These are phyloP conservation scores for Allophyes oxyacanthae DNA, from an alignment of 2,888 invertebrate genomes.

Conservation along the genomic window DNA sequence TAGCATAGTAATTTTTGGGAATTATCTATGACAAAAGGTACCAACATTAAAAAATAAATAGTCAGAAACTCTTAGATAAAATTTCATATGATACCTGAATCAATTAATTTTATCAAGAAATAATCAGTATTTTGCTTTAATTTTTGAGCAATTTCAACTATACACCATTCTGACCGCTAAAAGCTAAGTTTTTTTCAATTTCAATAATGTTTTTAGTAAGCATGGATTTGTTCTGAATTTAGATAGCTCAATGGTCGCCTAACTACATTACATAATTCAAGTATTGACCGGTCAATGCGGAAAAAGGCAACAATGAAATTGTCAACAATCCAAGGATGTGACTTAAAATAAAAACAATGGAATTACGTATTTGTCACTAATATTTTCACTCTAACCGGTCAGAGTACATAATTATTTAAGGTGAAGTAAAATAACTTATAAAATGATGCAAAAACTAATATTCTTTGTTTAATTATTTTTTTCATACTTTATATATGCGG, in stretches of 20 bases:
- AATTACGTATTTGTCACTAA: slow-evolving; percentile 9
- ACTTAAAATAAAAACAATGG: slow-evolving; percentile 2
- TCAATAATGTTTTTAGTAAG: background rate
- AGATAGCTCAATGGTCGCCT: background rate
- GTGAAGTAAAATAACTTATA: background rate
- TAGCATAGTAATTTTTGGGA: slow-evolving; percentile 7
- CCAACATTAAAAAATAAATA: background rate
- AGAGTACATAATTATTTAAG: background rate
- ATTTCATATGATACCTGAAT: slow-evolving; percentile 16
- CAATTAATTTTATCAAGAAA: slow-evolving; percentile 28
- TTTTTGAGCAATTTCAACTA: slow-evolving; percentile 58
- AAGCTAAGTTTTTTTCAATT: slow-evolving; percentile 3
- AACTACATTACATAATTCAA: background rate
- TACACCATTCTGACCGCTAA: slow-evolving; percentile 48
- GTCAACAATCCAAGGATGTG: no score
- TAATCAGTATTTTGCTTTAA: slow-evolving; percentile 34
- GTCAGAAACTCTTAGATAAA: background rate
- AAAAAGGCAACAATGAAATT: slow-evolving; percentile 2
- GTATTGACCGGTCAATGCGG: slow-evolving; percentile 3
- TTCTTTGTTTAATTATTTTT: background rate
- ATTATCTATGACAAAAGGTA: slow-evolving; percentile 11
- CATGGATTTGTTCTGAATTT: slow-evolving; percentile 1
- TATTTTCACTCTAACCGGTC: slow-evolving; percentile 1
- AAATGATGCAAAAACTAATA: no score
- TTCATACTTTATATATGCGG: background rate